A percentile compares a stretch with the other conserved stretches of the same genome.
Conservation (phyloP, 2,797 vertebrate genomes). For the Mionectes olivaceus region DNA sequence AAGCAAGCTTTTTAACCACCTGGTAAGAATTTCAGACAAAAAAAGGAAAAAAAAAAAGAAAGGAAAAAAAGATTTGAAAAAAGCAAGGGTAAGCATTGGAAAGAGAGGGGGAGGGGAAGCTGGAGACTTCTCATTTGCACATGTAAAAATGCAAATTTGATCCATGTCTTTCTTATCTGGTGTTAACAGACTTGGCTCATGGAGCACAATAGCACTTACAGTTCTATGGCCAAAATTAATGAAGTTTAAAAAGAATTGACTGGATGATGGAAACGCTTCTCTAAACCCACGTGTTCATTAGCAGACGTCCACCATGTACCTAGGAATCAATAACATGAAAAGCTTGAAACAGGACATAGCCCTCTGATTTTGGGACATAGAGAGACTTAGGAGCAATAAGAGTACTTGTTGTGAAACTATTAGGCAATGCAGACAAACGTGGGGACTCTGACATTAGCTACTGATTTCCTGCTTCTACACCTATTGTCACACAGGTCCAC, state of each 20-base stretch:
- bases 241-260: constrained; percentile 28
- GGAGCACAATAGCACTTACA: constrained; percentile 31
- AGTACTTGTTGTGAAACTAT: neutral
- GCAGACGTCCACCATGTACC: neutral
- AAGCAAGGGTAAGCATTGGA: neutral
- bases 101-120: neutral
- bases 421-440: neutral
- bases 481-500: neutral
- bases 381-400: neutral
- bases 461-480: neutral
- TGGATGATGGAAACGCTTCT: constrained; percentile 30
- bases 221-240: constrained; percentile 50
- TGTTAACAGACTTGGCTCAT: constrained; percentile 14
- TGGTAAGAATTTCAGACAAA: neutral
- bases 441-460: neutral
- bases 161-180: constrained; percentile 55
- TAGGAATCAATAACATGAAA: neutral
- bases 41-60: neutral
- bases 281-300: neutral
- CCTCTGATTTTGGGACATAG: neutral
- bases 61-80: neutral
- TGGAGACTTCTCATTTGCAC: constrained; percentile 20
- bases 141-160: constrained; percentile 52
- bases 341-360: neutral
- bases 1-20: neutral